Percentiles rank a stretch among this genome's conserved stretches.
These are phyloP conservation scores for Strigamia crassipes DNA, from an alignment of 2,888 invertebrate species.

Conservation along the genomic window DNA sequence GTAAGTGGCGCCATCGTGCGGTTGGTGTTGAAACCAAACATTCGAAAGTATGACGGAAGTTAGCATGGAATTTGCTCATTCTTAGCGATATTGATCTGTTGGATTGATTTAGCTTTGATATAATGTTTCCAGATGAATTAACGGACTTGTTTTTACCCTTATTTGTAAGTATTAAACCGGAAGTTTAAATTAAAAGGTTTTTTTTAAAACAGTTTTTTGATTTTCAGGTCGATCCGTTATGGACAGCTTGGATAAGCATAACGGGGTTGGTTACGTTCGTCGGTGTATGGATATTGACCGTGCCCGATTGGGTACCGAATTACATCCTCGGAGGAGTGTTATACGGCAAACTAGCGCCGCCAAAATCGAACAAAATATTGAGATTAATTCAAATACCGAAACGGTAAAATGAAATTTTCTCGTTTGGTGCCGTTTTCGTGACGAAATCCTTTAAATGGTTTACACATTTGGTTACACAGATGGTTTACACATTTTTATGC, in stretches of 20 bases:
- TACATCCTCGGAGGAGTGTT: not conserved
- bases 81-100: too few relatives aligned
- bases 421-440: not conserved
- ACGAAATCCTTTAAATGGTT: too few relatives aligned
- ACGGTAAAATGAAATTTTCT: not conserved
- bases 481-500: conserved; percentile 43
- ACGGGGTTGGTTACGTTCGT: not conserved
- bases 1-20: too few relatives aligned
- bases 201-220: not conserved
- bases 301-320: not conserved
- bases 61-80: too few relatives aligned
- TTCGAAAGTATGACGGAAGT: too few relatives aligned
- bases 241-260: not conserved
- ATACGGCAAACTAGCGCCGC: not conserved
- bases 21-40: too few relatives aligned
- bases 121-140: not conserved
- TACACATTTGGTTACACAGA: conserved; percentile 41
- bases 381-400: not conserved
- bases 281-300: not conserved
- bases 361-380: not conserved
- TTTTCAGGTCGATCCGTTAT: not conserved
- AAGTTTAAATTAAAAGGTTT: not conserved
- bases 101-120: not conserved
- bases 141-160: not conserved
- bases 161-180: not conserved